Percentiles rank a stretch among this genome's conserved stretches.
Evolutionary conservation across 2,113 vertebrate species (phyloP).

Genomic region (Aphyosemion australe): DNA sequence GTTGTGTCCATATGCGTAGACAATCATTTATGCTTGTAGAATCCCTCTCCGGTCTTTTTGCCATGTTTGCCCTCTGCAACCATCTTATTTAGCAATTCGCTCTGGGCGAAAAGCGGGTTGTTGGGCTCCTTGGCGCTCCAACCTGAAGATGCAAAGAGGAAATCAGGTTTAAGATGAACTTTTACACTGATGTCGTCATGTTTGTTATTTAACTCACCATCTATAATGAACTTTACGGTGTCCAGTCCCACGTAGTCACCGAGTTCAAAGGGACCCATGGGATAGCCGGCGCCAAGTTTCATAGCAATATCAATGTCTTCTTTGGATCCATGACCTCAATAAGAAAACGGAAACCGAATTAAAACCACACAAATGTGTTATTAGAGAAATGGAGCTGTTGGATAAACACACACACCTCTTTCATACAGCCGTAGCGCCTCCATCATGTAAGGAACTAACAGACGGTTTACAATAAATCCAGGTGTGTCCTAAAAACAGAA

Average conservation of each 20-base stretch:
- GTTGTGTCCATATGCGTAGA: background rate
- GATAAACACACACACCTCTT: constrained; percentile 80
- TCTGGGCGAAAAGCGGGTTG: constrained; percentile 86
- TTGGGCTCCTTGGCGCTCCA: constrained; percentile 84
- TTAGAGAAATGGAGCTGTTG: background rate
- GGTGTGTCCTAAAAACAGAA: constrained; percentile 86
- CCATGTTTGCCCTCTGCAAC: constrained; percentile 92
- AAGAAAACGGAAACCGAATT: background rate
- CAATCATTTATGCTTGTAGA: constrained; percentile 90
- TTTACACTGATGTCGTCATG: background rate
- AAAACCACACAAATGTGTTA: background rate
- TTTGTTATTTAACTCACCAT: constrained; percentile 82
- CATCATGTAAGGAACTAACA: constrained; percentile 91
- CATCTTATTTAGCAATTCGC: constrained; percentile 84
- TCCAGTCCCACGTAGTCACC: constrained; percentile 95
- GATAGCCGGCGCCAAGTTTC: constrained; percentile 95
- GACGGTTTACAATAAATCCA: constrained; percentile 95
- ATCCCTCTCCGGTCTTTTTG: constrained; percentile 94
- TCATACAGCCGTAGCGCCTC: constrained; percentile 90
- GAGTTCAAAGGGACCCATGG: constrained; percentile 97
- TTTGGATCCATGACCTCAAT: constrained; percentile 91
- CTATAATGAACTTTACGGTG: constrained; percentile 91
- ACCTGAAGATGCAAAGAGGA: constrained; percentile 71
- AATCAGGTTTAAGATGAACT: background rate
- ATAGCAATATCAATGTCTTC: constrained; percentile 96